Percentiles rank a stretch among this genome's conserved stretches.
Conservation (phyloP, 2,797 vertebrate species). For the Micropoecilia bifurca region DNA sequence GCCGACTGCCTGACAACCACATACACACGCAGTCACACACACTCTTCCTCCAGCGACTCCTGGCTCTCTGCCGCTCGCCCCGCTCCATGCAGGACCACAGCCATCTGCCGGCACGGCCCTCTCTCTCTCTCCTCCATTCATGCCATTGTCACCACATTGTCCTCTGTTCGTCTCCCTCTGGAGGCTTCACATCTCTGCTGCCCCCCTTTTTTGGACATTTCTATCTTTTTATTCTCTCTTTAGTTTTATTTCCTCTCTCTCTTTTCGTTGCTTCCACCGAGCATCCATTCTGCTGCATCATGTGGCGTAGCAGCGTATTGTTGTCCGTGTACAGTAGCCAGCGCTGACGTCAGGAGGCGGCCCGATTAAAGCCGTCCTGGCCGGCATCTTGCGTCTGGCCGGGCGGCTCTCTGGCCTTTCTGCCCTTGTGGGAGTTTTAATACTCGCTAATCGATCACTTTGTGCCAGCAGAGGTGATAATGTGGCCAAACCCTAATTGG, state of each 20-base stretch:
- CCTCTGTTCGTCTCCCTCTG: constrained; percentile 36
- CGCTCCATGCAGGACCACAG: constrained; percentile 58
- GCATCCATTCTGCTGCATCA: constrained; percentile 46
- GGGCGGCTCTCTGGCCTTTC: constrained; percentile 54
- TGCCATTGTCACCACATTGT: constrained; percentile 61
- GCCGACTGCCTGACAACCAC: constrained; percentile 53
- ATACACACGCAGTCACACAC: constrained; percentile 23
- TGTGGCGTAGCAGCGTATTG: constrained; percentile 35
- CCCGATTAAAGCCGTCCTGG: constrained; percentile 49
- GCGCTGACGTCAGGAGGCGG: constrained; percentile 56
- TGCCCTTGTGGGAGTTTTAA: constrained; percentile 64
- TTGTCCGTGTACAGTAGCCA: constrained; percentile 58
- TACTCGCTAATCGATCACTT: constrained; percentile 72
- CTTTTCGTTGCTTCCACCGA: constrained; percentile 16
- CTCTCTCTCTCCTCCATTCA: constrained; percentile 55
- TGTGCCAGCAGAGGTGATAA: constrained; percentile 68
- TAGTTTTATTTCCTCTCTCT: constrained; percentile 26
- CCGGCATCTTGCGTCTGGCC: constrained; percentile 47
- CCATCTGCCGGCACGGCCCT: constrained; percentile 59
- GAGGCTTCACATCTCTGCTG: constrained; percentile 41
- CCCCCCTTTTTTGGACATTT: constrained; percentile 35
- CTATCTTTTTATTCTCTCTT: constrained; percentile 35
- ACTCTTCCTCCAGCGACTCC: constrained; percentile 28
- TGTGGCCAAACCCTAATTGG: constrained; percentile 68
- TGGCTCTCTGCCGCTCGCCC: constrained; percentile 49